Percentiles rank a stretch among this genome's conserved stretches.
Evolutionary conservation across 2,113 vertebrate genomes (phyloP).

Genomic region (Alethe diademata): DNA sequence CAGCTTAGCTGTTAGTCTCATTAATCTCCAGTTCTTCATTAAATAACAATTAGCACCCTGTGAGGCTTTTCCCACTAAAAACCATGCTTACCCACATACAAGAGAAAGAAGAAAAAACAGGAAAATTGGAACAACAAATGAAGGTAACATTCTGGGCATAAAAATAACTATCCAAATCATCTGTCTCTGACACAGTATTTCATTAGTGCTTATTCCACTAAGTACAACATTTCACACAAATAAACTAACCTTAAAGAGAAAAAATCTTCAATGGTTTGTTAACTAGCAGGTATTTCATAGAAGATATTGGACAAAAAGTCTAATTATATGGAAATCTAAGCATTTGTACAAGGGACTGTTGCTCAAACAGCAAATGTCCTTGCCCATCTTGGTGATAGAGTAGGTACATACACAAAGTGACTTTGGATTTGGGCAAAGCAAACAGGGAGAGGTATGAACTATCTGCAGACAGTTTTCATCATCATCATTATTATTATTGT

Average conservation of each 20-base stretch:
- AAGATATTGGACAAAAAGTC: neutral
- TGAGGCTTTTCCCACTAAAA: neutral
- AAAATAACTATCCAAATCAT: neutral
- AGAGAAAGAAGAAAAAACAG: neutral
- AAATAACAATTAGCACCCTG: neutral
- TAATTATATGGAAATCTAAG: neutral
- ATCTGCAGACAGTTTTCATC: neutral
- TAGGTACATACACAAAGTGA: neutral
- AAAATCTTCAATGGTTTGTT: neutral
- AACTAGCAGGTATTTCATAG: neutral
- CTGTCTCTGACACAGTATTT: neutral
- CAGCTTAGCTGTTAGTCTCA: neutral
- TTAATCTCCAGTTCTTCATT: neutral
- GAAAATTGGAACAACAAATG: neutral
- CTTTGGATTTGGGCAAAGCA: neutral
- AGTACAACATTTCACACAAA: neutral
- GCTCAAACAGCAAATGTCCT: neutral
- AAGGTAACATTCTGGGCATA: neutral
- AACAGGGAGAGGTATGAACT: neutral
- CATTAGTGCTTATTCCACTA: neutral
- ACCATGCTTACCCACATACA: neutral
- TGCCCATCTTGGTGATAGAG: neutral
- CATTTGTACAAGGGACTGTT: rapidly evolving
- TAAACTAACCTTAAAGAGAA: neutral
- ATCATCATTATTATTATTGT: too few relatives aligned